Evolutionary conservation across 2,113 vertebrate species (phyloP).

Genomic region (Dromas ardeola): DNA sequence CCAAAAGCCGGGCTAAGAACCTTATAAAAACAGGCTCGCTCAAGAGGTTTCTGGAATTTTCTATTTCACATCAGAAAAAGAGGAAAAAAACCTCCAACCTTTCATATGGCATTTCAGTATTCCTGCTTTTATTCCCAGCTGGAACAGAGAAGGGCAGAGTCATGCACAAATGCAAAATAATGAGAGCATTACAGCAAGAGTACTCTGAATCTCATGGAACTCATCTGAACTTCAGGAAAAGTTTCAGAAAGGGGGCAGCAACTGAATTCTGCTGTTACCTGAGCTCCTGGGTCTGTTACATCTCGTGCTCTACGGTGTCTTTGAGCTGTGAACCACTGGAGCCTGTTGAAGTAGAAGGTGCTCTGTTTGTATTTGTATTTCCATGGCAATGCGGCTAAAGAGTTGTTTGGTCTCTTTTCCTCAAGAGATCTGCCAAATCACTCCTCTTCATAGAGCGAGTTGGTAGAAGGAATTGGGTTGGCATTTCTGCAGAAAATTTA

Average conservation of each 20-base stretch:
- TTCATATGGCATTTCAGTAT: neutral
- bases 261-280: neutral
- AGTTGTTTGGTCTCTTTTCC: neutral
- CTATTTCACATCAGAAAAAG: neutral
- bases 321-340: neutral
- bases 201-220: neutral
- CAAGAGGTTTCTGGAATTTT: neutral
- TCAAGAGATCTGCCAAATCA: neutral
- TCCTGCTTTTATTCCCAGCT: neutral
- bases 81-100: rapidly evolving
- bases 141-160: neutral
- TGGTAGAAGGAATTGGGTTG: neutral
- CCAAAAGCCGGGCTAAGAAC: neutral
- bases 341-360: neutral
- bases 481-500: neutral
- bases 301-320: rapidly evolving
- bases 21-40: neutral
- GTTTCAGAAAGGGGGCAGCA: neutral
- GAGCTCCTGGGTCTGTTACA: neutral
- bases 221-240: neutral
- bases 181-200: neutral
- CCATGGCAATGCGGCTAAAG: neutral
- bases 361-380: slow-evolving; percentile 27
- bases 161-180: neutral
- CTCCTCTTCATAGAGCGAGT: neutral